Conservation (phyloP, 2,797 vertebrate species). For the Brachyalestes nurse region DNA sequence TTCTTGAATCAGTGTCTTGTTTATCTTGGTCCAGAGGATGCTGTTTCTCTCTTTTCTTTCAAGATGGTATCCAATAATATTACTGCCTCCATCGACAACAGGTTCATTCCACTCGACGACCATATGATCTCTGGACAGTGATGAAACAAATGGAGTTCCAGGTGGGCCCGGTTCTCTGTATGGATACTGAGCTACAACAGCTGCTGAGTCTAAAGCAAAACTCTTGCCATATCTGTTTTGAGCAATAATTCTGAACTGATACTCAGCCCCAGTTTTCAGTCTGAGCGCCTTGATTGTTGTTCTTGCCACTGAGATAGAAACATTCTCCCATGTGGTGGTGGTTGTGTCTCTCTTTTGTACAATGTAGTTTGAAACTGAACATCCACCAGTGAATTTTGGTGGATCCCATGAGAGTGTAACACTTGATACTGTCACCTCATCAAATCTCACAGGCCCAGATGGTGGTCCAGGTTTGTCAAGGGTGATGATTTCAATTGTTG, state of each 20-base stretch:
- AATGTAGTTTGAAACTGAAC: constrained; percentile 95
- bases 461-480: constrained; percentile 97
- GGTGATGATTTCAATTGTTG: constrained; percentile 90
- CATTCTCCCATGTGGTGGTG: constrained; percentile 90
- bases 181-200: constrained; percentile 93
- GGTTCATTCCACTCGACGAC: constrained; percentile 96
- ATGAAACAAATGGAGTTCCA: constrained; percentile 92
- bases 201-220: constrained; percentile 89
- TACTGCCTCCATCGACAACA: constrained; percentile 91
- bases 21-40: constrained; percentile 96
- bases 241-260: constrained; percentile 98
- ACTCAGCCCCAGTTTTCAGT: constrained; percentile 95
- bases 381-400: constrained; percentile 90
- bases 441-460: constrained; percentile 91
- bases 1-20: constrained; percentile 92
- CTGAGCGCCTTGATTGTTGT: constrained; percentile 90
- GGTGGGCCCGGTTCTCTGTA: constrained; percentile 97
- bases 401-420: constrained; percentile 94
- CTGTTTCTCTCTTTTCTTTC: constrained; percentile 98
- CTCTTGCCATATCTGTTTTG: constrained; percentile 97
- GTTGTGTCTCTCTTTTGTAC: constrained; percentile 97
- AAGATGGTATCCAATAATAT: constrained; percentile 94
- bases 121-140: constrained; percentile 91
- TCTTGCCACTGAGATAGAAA: constrained; percentile 90
- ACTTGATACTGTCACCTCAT: constrained; percentile 94